Conservation (phyloP, 2,113 vertebrate species). For the Aythya baeri region DNA sequence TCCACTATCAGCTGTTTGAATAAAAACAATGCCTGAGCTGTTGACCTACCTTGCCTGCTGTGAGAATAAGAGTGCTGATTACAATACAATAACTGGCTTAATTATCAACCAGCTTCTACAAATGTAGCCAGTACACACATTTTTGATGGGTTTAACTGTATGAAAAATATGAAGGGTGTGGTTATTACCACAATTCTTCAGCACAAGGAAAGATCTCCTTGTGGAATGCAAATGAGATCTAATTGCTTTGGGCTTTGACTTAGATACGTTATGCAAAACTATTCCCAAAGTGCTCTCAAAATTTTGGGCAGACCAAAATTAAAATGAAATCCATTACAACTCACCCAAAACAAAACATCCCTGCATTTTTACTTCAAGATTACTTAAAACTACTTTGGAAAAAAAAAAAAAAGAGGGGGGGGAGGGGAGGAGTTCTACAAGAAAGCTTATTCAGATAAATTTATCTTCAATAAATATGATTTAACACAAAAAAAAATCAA, state of each 20-base stretch:
- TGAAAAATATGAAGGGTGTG: background rate
- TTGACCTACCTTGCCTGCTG: background rate
- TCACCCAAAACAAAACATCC: background rate
- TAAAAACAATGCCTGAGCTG: background rate
- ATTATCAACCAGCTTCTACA: conserved; percentile 21
- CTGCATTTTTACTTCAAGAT: background rate
- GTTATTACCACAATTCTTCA: background rate
- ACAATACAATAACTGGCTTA: background rate
- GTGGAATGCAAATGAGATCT: background rate
- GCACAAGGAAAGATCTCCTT: background rate
- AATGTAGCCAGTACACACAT: background rate
- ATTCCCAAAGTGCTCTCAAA: background rate
- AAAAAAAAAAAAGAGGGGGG: background rate
- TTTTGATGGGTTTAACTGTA: background rate
- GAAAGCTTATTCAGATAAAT: background rate
- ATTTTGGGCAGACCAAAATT: background rate
- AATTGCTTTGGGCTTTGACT: background rate
- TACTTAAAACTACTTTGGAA: background rate
- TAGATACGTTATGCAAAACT: background rate
- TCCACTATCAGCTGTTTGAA: background rate
- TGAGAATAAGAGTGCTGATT: background rate
- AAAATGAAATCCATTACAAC: background rate
- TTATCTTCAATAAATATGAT: background rate
- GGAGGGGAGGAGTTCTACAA: background rate
- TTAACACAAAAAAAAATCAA: background rate